Conservation (phyloP, 2,113 vertebrate species). For the Ictalurus punctatus region DNA sequence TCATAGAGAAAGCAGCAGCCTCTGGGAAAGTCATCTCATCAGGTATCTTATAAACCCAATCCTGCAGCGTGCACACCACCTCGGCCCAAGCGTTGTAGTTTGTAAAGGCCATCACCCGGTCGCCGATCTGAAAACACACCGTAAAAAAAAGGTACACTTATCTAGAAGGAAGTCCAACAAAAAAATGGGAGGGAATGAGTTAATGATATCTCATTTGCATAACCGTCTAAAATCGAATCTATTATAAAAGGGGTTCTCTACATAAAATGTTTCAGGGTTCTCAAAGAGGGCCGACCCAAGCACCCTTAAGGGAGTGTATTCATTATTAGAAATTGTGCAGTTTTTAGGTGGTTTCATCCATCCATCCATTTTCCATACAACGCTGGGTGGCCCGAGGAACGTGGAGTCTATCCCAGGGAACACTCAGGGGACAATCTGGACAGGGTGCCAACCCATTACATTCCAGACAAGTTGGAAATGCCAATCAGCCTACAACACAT, state of each 20-base stretch:
- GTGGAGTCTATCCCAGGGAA: too few species aligned
- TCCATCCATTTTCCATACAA: too few species aligned
- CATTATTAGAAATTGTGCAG: neutral
- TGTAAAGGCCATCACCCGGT: slow-evolving; percentile 94
- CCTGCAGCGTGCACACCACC: slow-evolving; percentile 87
- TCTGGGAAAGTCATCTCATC: slow-evolving; percentile 94
- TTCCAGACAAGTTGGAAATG: too few species aligned
- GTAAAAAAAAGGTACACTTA: neutral
- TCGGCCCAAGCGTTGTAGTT: slow-evolving; percentile 98
- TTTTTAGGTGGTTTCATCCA: neutral
- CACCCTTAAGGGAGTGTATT: neutral
- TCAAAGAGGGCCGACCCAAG: neutral
- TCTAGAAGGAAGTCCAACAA: neutral
- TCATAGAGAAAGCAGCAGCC: slow-evolving; percentile 92
- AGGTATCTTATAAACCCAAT: slow-evolving; percentile 95
- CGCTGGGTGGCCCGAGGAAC: too few species aligned
- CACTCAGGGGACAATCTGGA: too few species aligned
- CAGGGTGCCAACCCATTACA: too few species aligned
- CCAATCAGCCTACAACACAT: too few species aligned
- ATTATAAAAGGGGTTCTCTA: neutral
- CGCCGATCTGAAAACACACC: slow-evolving; percentile 82
- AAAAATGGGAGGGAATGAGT: neutral
- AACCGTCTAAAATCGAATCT: neutral
- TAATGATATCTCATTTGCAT: neutral
- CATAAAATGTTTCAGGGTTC: neutral